These are phyloP conservation scores for Allophyes oxyacanthae DNA, from an alignment of 2,888 invertebrate genomes.

Conservation along the genomic window DNA sequence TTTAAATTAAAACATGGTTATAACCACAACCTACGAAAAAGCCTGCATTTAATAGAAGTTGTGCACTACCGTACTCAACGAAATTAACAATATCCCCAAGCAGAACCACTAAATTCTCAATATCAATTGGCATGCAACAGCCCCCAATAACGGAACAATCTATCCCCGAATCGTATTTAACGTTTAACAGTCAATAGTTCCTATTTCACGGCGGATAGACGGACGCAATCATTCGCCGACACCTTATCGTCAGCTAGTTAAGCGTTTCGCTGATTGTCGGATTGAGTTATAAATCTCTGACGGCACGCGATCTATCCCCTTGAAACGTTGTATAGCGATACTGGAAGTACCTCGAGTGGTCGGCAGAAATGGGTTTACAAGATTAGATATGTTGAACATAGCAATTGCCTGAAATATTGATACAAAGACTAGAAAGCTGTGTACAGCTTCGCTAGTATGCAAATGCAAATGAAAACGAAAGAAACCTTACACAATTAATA, in stretches of 20 bases:
- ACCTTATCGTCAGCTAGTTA: slow-evolving; percentile 87
- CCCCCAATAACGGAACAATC: slow-evolving; percentile 44
- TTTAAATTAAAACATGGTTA: too few species aligned
- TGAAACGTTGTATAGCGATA: slow-evolving; percentile 63
- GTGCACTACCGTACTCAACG: too few species aligned
- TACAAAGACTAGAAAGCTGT: too few species aligned
- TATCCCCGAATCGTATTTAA: slow-evolving; percentile 52
- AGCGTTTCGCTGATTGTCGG: slow-evolving; percentile 86
- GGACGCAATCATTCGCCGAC: slow-evolving; percentile 79
- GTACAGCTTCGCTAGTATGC: too few species aligned
- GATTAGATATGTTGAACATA: too few species aligned
- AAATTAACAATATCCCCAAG: neutral
- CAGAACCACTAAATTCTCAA: slow-evolving; percentile 18
- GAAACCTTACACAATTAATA: too few species aligned
- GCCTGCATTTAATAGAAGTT: too few species aligned
- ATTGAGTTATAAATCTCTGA: slow-evolving; percentile 86
- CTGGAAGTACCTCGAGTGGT: slow-evolving; percentile 53
- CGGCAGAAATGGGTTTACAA: slow-evolving; percentile 6
- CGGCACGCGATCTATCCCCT: slow-evolving; percentile 84
- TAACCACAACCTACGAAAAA: too few species aligned
- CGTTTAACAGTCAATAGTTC: slow-evolving; percentile 54
- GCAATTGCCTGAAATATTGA: too few species aligned
- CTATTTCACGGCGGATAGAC: slow-evolving; percentile 70
- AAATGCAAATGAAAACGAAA: too few species aligned
- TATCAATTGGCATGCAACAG: slow-evolving; percentile 32